Conservation (phyloP, 2,888 invertebrate genomes). For the Agrenia bidenticulata region DNA sequence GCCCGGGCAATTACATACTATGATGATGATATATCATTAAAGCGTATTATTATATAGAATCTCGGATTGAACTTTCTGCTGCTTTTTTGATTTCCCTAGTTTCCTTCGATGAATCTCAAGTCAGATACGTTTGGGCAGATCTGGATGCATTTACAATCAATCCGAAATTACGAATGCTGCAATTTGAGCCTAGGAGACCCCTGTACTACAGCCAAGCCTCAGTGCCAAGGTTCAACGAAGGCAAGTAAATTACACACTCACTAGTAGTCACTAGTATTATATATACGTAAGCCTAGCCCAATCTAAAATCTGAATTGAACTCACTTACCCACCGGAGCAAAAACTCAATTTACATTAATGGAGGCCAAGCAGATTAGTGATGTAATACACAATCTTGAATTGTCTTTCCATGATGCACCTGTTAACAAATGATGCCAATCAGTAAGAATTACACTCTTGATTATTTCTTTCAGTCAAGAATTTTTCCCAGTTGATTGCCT, state of each 20-base stretch:
- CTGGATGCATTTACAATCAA: constrained; percentile 69
- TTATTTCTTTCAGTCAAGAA: constrained; percentile 62
- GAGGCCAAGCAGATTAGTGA: background rate
- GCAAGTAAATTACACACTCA: constrained; percentile 4
- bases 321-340: background rate
- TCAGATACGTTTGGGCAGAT: constrained; percentile 72
- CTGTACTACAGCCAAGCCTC: constrained; percentile 58
- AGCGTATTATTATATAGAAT: no score
- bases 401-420: constrained; percentile 1
- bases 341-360: background rate
- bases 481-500: constrained; percentile 74
- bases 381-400: background rate
- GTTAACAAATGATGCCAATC: constrained; percentile 6
- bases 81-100: constrained; percentile 57
- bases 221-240: constrained; percentile 27
- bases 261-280: no score
- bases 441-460: background rate
- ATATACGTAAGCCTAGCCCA: background rate
- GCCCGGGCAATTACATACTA: background rate
- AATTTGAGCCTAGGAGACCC: constrained; percentile 71
- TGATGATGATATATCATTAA: no score
- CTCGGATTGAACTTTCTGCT: no score
- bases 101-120: constrained; percentile 76
- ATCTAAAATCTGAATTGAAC: background rate
- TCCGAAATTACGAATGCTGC: constrained; percentile 71